These are phyloP conservation scores for Argentina silus DNA, from an alignment of 2,797 vertebrate species.

Conservation along the genomic window DNA sequence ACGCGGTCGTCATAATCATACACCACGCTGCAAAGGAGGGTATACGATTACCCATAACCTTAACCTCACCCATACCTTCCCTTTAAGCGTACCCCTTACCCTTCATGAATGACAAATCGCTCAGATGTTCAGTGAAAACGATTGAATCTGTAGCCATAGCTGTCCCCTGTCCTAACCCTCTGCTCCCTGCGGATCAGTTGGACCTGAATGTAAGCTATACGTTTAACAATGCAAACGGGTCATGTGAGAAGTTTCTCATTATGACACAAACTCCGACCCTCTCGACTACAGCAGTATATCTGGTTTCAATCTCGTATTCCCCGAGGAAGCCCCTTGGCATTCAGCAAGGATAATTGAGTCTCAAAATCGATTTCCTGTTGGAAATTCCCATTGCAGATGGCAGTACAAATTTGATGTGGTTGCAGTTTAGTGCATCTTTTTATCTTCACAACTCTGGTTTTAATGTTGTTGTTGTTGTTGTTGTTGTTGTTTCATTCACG, in stretches of 20 bases:
- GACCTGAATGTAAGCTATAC: too few relatives aligned
- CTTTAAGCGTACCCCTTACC: too few relatives aligned
- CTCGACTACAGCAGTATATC: constrained; percentile 10
- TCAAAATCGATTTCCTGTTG: constrained; percentile 42
- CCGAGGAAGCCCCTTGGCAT: constrained; percentile 22
- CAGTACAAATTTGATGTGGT: constrained; percentile 28
- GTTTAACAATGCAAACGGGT: not conserved
- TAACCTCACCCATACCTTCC: too few relatives aligned
- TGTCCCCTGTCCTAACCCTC: too few relatives aligned
- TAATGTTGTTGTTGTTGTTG: not conserved
- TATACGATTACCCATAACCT: too few relatives aligned
- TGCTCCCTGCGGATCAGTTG: too few relatives aligned
- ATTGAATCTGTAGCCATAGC: too few relatives aligned
- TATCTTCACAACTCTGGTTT: constrained; percentile 11
- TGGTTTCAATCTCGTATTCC: constrained; percentile 39
- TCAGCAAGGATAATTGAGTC: constrained; percentile 43
- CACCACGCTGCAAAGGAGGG: too few relatives aligned
- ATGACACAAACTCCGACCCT: not conserved
- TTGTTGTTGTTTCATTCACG: not conserved
- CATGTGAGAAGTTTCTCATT: constrained; percentile 1
- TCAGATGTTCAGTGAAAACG: too few relatives aligned
- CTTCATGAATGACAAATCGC: too few relatives aligned
- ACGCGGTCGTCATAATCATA: not conserved
- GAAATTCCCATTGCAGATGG: constrained; percentile 47
- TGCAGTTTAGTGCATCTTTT: constrained; percentile 16